Base-by-base conservation (phyloP, 2,797 vertebrate species). In the Sciaenops ocellatus region DNA sequence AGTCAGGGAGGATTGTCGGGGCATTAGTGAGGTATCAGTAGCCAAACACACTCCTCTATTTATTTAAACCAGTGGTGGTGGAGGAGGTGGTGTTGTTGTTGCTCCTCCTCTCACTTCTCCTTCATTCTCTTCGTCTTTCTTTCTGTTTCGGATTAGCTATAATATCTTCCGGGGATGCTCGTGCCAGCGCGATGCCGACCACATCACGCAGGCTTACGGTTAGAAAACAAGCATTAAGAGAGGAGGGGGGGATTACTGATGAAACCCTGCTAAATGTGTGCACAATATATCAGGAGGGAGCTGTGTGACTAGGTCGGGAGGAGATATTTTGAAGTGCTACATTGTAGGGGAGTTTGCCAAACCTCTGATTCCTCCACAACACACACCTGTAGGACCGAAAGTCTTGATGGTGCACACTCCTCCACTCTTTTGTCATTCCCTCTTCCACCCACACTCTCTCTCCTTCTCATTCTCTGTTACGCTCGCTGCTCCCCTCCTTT, bases 1-100 rank as follows among this genome's bases (percentile, higher is more conserved):
- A 75, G 72, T 80, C 79, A 26, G 56, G 67, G 69, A 59, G 82
- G 86, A 90, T 89, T 85, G 76, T 62, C 7, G 11, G 55, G 57
- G 88, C 66, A 81, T 92, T 87, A 93, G 82, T 5, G 73, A 85
- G 80, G 78, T 80, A 80, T 91, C 89, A 57, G 78, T 75, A 61
- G 30, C 82, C 85, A 73, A 82, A 82, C 80, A 74, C 73, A 62
- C 68, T 63, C 48, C 52, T 46, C 50, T 50, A 56, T 68, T 63
- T 68, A 46, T 86, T 86, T 64, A 9, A 38, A 38, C 34, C 34
- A 38, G 34, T 38, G 34, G 34, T 38, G 34, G 34, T 9, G 34
- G 8, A 38, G 34, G 30, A 30, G 6, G 34, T 9, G 34, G 8
- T 38, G 34, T 8, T 9, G 8, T 38, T 38, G 34, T 8, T 38